Evolutionary conservation across 2,888 invertebrate genomes (phyloP), one percentile per base, ranked within the genome.

Genomic region (Lasioglossum figueresi): DNA sequence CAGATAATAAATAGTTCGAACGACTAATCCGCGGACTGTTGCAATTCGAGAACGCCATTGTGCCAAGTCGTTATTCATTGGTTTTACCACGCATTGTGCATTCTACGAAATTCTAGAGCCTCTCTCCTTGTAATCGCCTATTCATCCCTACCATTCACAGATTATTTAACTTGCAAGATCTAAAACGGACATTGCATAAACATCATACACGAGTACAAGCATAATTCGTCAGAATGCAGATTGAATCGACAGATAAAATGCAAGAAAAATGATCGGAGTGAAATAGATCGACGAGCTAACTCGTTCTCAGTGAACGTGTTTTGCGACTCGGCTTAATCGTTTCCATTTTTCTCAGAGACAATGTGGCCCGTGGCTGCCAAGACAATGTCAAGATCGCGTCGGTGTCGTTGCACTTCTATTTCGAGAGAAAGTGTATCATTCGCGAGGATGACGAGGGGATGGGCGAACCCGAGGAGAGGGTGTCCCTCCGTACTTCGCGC

Each of bases 321-420:
- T n/a, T 16, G 16, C 63, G 31, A 31, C 23, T 16, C 31, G 19
- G 23, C n/a, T n/a, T 74, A 48, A 70, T 40, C 10, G 37, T 43
- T 71, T 40, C 23, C 31, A 45, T 66, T 48, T 52, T 76, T 75
- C 79, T 73, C 70, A 14, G 4, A 48, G 52, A 48, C 45, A 75
- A 71, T 59, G 34, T 59, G 31, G n/a, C 52, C 4, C 37, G 66
- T 37, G 40, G 48, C n/a, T 43, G 82, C 79, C 79, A 73, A 83
- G 85, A 85, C 86, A 90, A 85, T 89, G 88, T 88, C 90, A 90
- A 90, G 90, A 84, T 83, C 84, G 87, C 59, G 31, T 75, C 73
- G 72, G 63, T 83, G 90, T 89, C 90, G 37, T 90, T 89, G 90
- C 84, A 89, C 86, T 84, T 90, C 89, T 90, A 89, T 90, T 90